Evolutionary conservation across 2,888 invertebrate genomes (phyloP).

Genomic region (Macrosiphum euphorbiae): DNA sequence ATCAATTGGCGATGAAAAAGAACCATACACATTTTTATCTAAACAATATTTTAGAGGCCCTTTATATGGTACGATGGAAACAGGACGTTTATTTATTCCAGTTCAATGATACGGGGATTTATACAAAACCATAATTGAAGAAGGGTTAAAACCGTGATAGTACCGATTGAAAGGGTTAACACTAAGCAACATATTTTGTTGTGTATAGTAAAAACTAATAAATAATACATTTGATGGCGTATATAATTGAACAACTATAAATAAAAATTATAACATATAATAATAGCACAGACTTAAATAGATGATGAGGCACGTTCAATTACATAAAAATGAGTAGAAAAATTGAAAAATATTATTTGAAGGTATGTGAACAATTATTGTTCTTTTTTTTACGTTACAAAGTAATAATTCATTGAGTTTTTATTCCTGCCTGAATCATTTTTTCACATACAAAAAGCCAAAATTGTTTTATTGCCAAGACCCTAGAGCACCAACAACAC

Average conservation of each 20-base stretch:
- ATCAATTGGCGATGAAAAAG: neutral
- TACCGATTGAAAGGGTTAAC: constrained; percentile 3
- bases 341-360: neutral
- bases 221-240: constrained; percentile 9
- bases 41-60: neutral
- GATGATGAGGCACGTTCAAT: neutral
- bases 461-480: neutral
- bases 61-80: neutral
- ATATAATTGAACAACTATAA: neutral
- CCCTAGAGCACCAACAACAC: too few relatives aligned
- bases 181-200: neutral
- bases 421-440: too few relatives aligned
- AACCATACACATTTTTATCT: neutral
- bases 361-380: neutral
- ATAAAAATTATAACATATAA: neutral
- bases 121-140: neutral
- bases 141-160: neutral
- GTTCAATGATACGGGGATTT: constrained; percentile 48
- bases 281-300: neutral
- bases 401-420: neutral
- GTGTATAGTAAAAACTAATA: neutral
- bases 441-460: neutral
- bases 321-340: neutral
- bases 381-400: neutral
- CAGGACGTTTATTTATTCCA: constrained; percentile 54